Conservation (phyloP, 2,888 invertebrate species). For the Timema podura region DNA sequence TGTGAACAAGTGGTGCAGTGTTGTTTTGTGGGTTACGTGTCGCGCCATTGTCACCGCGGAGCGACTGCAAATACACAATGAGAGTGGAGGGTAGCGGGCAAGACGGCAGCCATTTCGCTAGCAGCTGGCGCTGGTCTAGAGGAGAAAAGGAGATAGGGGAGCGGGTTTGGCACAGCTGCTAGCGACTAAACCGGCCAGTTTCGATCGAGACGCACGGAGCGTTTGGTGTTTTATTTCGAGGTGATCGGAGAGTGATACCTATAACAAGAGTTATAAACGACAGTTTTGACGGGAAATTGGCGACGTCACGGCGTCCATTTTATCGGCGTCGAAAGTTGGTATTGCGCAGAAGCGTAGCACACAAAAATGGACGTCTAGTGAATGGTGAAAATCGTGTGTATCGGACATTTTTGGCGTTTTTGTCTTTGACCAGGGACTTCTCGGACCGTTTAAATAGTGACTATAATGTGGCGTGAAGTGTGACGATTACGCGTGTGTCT, state of each 20-base stretch:
- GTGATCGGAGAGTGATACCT: background rate
- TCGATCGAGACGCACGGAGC: constrained; percentile 20
- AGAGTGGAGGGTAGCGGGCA: constrained; percentile 29
- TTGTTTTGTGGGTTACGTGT: constrained; percentile 21
- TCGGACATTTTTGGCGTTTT: constrained; percentile 35
- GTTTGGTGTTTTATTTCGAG: constrained; percentile 26
- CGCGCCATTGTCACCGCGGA: constrained; percentile 27
- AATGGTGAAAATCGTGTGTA: constrained; percentile 36
- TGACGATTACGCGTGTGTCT: constrained; percentile 32
- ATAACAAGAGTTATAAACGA: background rate
- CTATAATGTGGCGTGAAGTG: constrained; percentile 33
- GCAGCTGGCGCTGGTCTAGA: constrained; percentile 33
- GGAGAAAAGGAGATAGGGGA: constrained; percentile 25
- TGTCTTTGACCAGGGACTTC: constrained; percentile 35
- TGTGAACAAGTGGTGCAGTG: constrained; percentile 22
- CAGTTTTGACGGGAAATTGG: constrained; percentile 12
- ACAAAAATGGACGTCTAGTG: constrained; percentile 39
- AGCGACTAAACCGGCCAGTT: constrained; percentile 15
- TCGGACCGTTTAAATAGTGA: constrained; percentile 31
- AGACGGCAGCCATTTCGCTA: constrained; percentile 33
- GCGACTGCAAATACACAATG: constrained; percentile 33
- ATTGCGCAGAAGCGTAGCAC: constrained; percentile 35
- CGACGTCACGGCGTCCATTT: background rate
- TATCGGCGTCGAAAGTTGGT: background rate
- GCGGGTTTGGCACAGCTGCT: constrained; percentile 5